Percentiles rank a stretch among this genome's conserved stretches.
These are phyloP conservation scores for Noctua janthina DNA, from an alignment of 2,888 invertebrate species.

Conservation along the genomic window DNA sequence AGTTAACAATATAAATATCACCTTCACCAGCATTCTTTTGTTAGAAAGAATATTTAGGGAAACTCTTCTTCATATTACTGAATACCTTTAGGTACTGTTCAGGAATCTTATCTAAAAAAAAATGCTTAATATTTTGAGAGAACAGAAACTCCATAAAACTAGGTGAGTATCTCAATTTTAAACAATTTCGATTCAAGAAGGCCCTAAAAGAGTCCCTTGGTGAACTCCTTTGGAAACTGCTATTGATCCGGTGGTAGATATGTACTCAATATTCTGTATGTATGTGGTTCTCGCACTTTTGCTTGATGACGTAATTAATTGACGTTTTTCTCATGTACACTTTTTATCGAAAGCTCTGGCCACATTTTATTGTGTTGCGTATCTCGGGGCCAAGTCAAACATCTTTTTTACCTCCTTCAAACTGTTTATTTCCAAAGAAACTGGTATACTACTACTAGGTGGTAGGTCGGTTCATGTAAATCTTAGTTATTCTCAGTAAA, in stretches of 20 bases:
- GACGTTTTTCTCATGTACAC: not conserved
- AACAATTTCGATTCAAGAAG: constrained; percentile 2
- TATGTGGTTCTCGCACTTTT: constrained; percentile 8
- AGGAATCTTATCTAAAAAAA: not conserved
- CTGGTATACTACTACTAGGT: not conserved
- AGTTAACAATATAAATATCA: not conserved
- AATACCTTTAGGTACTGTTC: not conserved
- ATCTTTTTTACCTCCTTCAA: not conserved
- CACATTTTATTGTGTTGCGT: not conserved
- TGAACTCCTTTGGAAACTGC: constrained; percentile 23
- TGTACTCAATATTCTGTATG: not conserved
- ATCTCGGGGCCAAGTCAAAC: not conserved
- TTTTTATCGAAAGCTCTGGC: not conserved
- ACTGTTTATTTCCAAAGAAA: not conserved
- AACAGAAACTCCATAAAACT: not conserved
- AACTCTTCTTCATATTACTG: not conserved
- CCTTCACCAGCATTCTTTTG: not conserved
- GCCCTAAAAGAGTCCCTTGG: constrained; percentile 6
- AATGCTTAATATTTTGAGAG: not conserved
- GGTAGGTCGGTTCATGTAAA: not conserved
- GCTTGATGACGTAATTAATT: not conserved
- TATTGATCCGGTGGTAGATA: not conserved
- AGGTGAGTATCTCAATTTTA: not conserved
- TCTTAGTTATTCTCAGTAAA: constrained; percentile 24
- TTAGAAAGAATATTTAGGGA: not conserved